Evolutionary conservation across 2,113 vertebrate species (phyloP).

Genomic region (Barnardius zonarius): DNA sequence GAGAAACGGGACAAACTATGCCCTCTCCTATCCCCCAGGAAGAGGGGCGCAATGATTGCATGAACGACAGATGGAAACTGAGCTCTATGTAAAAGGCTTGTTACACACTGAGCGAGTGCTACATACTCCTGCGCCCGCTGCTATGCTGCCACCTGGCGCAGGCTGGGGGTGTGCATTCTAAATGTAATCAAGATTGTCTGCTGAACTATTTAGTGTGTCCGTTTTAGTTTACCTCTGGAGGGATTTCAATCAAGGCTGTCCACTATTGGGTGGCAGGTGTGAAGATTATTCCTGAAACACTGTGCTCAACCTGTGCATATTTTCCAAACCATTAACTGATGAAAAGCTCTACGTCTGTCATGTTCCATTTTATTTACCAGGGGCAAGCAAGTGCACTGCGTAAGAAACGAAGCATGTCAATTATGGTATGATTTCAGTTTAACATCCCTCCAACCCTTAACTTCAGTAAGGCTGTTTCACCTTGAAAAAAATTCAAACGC

Average conservation of each 20-base stretch:
- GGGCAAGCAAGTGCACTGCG: neutral
- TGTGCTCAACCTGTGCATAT: neutral
- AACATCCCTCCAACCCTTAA: accelerated
- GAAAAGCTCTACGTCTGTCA: neutral
- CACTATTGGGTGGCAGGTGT: neutral
- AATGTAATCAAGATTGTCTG: neutral
- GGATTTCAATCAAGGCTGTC: neutral
- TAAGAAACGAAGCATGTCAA: neutral
- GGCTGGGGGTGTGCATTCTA: neutral
- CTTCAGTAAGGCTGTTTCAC: neutral
- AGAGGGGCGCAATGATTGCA: accelerated
- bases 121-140: neutral
- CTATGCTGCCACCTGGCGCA: neutral
- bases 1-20: neutral
- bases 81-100: neutral
- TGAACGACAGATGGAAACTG: neutral
- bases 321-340: neutral
- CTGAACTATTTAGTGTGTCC: neutral
- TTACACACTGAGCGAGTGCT: too few species aligned
- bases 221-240: neutral
- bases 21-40: too few species aligned
- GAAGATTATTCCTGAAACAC: neutral
- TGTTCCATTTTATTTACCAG: neutral
- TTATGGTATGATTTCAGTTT: neutral
- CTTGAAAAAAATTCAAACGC: neutral